A percentile compares a stretch with the other conserved stretches of the same genome.
These are phyloP conservation scores for Dysmachus trigonus DNA, from an alignment of 2,888 invertebrate species.

Conservation along the genomic window DNA sequence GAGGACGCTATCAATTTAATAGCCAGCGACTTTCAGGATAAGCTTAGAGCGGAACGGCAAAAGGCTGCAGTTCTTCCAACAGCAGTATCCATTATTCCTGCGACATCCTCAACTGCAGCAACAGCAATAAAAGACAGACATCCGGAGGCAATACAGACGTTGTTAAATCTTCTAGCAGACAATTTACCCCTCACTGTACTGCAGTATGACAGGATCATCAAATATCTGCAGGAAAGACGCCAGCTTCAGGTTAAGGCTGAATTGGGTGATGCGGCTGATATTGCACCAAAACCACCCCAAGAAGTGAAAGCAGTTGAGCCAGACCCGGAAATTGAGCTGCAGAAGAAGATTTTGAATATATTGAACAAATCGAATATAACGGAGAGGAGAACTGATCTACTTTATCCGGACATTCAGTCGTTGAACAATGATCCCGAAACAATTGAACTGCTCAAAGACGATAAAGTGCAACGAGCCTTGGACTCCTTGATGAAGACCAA, in stretches of 20 bases:
- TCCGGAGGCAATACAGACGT: slow-evolving; percentile 73
- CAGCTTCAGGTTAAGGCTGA: slow-evolving; percentile 80
- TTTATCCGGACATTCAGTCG: slow-evolving; percentile 58
- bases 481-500: slow-evolving; percentile 71
- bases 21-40: slow-evolving; percentile 74
- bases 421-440: slow-evolving; percentile 63
- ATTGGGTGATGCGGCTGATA: slow-evolving; percentile 72
- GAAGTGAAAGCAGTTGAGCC: slow-evolving; percentile 54
- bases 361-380: slow-evolving; percentile 63
- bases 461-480: slow-evolving; percentile 80
- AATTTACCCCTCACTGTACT: slow-evolving; percentile 79
- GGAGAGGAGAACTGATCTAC: slow-evolving; percentile 55
- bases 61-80: slow-evolving; percentile 49
- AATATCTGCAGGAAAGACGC: slow-evolving; percentile 76
- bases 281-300: slow-evolving; percentile 48
- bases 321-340: slow-evolving; percentile 63
- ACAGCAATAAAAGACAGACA: slow-evolving; percentile 66
- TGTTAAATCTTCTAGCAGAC: slow-evolving; percentile 83
- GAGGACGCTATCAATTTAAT: slow-evolving; percentile 88
- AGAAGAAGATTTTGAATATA: slow-evolving; percentile 62
- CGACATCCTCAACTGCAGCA: slow-evolving; percentile 66
- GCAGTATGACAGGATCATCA: slow-evolving; percentile 81
- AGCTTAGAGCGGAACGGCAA: slow-evolving; percentile 68
- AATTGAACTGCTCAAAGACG: slow-evolving; percentile 75
- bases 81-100: slow-evolving; percentile 53